These are phyloP conservation scores for Pachypeltis micranthus DNA, from an alignment of 1,140 invertebrate genomes.

Conservation along the genomic window DNA sequence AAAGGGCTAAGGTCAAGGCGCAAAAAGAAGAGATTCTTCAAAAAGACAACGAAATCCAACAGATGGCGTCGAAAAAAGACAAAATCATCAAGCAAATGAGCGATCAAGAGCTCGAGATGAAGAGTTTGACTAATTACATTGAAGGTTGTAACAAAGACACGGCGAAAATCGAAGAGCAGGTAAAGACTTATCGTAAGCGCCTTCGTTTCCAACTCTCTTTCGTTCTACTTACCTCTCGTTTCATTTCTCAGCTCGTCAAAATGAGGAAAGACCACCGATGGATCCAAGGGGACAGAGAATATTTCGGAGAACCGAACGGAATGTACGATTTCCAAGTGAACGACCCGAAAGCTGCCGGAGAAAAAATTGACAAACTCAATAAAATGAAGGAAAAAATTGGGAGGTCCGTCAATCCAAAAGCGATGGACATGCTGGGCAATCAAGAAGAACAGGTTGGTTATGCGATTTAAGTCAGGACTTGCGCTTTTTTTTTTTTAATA, in stretches of 20 bases:
- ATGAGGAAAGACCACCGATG: slow-evolving; percentile 51
- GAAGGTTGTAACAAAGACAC: slow-evolving; percentile 44
- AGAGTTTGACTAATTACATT: slow-evolving; percentile 62
- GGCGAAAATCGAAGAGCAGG: slow-evolving; percentile 33
- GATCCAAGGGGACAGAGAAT: slow-evolving; percentile 66
- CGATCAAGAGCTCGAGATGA: slow-evolving; percentile 61
- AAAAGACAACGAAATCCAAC: slow-evolving; percentile 64
- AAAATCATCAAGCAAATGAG: slow-evolving; percentile 49
- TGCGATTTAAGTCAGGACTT: no score
- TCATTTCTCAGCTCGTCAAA: slow-evolving; percentile 35
- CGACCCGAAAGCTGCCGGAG: slow-evolving; percentile 45
- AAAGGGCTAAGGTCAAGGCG: slow-evolving; percentile 52
- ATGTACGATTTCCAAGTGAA: slow-evolving; percentile 42
- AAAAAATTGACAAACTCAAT: slow-evolving; percentile 48
- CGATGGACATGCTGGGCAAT: slow-evolving; percentile 71
- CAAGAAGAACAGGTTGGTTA: slow-evolving; percentile 78
- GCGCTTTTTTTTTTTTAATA: no score
- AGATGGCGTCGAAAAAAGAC: slow-evolving; percentile 49
- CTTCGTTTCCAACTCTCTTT: background rate
- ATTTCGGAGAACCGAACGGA: slow-evolving; percentile 53
- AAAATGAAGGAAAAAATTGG: slow-evolving; percentile 60
- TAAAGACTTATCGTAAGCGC: slow-evolving; percentile 23
- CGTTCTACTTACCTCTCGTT: slow-evolving; percentile 11
- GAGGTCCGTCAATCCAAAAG: slow-evolving; percentile 68
- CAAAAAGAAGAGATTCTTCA: slow-evolving; percentile 61